These are phyloP conservation scores for Parotocinclus haroldoi DNA, from an alignment of 2,797 vertebrate species.

Conservation along the genomic window DNA sequence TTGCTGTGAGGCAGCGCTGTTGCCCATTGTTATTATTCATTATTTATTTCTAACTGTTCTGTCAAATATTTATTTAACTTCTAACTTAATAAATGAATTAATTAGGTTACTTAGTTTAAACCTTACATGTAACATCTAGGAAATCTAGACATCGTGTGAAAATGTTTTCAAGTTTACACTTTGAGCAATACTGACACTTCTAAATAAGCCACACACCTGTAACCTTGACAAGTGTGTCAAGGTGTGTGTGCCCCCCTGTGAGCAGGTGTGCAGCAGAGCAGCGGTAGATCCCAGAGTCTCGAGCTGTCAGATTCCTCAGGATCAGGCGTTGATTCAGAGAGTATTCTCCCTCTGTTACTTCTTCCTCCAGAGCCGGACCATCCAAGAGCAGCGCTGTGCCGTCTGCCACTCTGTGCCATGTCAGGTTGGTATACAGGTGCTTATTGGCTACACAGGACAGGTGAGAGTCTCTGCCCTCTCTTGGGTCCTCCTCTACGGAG, in stretches of 20 bases:
- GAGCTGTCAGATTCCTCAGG: constrained; percentile 80
- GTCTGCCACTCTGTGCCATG: constrained; percentile 74
- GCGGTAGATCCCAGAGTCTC: constrained; percentile 82
- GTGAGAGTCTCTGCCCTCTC: constrained; percentile 82
- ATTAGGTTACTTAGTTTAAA: too few species aligned
- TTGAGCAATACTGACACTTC: too few species aligned
- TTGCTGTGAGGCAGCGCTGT: too few species aligned
- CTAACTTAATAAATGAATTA: too few species aligned
- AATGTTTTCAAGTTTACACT: too few species aligned
- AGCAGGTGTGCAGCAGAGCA: constrained; percentile 80
- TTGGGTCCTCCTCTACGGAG: constrained; percentile 72
- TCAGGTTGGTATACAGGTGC: constrained; percentile 82
- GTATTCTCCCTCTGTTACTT: constrained; percentile 56
- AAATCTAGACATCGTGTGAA: too few species aligned
- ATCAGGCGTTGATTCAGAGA: constrained; percentile 51
- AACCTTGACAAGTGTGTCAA: constrained; percentile 81
- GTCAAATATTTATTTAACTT: too few species aligned
- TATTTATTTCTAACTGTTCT: too few species aligned
- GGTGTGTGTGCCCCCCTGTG: constrained; percentile 78
- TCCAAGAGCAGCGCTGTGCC: constrained; percentile 35
- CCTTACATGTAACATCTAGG: too few species aligned
- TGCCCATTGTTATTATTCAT: too few species aligned
- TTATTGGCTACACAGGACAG: constrained; percentile 88
- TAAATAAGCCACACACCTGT: constrained; percentile 70
- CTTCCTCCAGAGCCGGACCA: constrained; percentile 20